Evolutionary conservation across 2,888 invertebrate species (phyloP), one percentile per base, ranked within the genome.

Genomic region (Bruchidius siliquastri): DNA sequence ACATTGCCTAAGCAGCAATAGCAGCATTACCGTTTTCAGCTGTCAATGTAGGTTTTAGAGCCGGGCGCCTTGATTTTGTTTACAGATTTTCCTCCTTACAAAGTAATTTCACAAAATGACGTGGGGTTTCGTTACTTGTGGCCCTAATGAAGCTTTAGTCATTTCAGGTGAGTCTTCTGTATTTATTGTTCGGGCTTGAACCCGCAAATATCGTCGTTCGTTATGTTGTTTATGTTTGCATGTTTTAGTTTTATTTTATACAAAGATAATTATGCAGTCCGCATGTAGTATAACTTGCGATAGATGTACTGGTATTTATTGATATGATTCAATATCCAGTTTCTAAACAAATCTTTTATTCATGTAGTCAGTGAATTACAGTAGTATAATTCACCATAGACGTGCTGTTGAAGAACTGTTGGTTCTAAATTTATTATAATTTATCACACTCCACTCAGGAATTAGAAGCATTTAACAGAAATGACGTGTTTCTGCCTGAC

Each of bases 121-220:
- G 68, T 86, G 95, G 92, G 96, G 96, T 83, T 97, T 97, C 86
- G 96, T 96, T 72, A 96, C 96, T 77, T 97, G 97, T 85, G 97
- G 97, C 70, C 97, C 97, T 30, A 97, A 97, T 85, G 96, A 97
- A 87, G 97, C 97, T 70, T 90, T 97, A 70, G 96, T 97, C 67
- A 95, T 97, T 79, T 97, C 96, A 88, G 97, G 97, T 97, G 88
- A 87, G 84, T 81, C 67, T 73, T 73, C 0, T 69, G 4, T n/a
- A n/a, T n/a, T 67, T n/a, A 67, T 21, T n/a, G 68, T 10, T 21
- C 10, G 10, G n/a, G 68, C 26, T 26, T 26, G 10, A 67, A 67
- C 4, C 2, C 4, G 10, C 21, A 4, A 67, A 67, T 67, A 67
- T 21, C 4, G 68, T 67, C 8, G 26, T 26, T 8, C 2, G 26